A percentile compares a stretch with the other conserved stretches of the same genome.
Conservation (phyloP, 2,113 vertebrate species). For the Chionomys nivalis region DNA sequence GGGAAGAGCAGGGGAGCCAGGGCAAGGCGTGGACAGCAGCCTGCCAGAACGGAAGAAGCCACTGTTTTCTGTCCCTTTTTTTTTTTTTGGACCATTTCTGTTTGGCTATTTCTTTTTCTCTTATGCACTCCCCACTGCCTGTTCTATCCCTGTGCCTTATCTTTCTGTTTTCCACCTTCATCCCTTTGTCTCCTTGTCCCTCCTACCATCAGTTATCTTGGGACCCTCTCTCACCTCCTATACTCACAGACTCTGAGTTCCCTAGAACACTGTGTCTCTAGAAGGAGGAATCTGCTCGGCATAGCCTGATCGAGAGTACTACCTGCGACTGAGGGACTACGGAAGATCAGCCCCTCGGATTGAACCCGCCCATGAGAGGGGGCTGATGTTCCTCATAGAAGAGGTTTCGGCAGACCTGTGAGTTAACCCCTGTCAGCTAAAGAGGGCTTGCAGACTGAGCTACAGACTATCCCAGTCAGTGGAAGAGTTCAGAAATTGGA, state of each 20-base stretch:
- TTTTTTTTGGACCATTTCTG: too few relatives aligned
- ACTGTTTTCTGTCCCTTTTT: too few relatives aligned
- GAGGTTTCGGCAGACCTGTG: accelerated
- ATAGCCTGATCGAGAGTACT: accelerated
- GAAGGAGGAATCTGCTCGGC: not conserved
- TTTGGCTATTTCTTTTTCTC: accelerated
- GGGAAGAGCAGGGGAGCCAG: not conserved
- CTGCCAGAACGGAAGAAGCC: not conserved
- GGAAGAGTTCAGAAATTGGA: not conserved
- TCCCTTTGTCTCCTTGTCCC: too few relatives aligned
- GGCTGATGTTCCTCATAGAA: not conserved
- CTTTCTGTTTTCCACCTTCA: not conserved
- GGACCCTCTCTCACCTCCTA: not conserved
- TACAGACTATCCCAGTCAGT: not conserved
- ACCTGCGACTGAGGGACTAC: not conserved
- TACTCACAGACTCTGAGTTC: not conserved
- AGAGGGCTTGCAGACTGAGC: not conserved
- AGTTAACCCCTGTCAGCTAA: accelerated
- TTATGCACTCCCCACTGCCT: too few relatives aligned
- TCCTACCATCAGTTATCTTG: accelerated
- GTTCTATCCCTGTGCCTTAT: not conserved
- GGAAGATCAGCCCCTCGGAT: not conserved
- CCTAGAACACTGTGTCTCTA: not conserved
- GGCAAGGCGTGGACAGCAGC: not conserved
- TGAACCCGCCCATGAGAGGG: not conserved